Evolutionary conservation across 2,888 invertebrate species (phyloP), one percentile per base, ranked within the genome.

Genomic region (Shargacucullia verbasci): DNA sequence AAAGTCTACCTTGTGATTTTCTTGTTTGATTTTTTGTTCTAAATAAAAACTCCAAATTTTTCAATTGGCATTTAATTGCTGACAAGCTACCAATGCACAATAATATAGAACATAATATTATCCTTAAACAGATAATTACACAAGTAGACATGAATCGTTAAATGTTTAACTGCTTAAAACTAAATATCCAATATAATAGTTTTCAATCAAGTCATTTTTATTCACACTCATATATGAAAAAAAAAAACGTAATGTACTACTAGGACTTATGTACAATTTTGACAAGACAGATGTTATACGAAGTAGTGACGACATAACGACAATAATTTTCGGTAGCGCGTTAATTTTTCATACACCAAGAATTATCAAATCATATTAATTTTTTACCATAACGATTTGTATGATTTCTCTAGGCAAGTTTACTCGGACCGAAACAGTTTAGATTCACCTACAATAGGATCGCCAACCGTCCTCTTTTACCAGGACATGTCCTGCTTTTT

Each of bases 1-100:
- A 39, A 46, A 47, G 52, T 55, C 60, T 65, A 71, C 45, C 71
- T 70, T 48, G 20, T 38, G 14, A 39, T n/a, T 27, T 46, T 39
- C 43, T 52, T 40, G 39, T 41, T 44, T 44, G 11, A 49, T 52
- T 56, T 61, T 60, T 62, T 61, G 25, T 55, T 43, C 56, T 54
- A 68, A 66, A 78, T 69, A 70, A 73, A 80, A 79, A 68, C 71
- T 73, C 73, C 60, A 60, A 50, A 53, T 64, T 25, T 56, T 53
- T 61, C 6, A 59, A 65, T 67, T 53, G 50, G 53, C 53, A 71
- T 79, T 79, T 73, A 72, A 76, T 75, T 60, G 41, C 48, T 49
- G 11, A 52, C 25, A 48, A 13, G 40, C 14, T 69, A 63, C 35
- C 43, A 56, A 54, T 48, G 59, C 46, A 65, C 59, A 59, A 35